Conservation (phyloP, 2,888 invertebrate species). For the Acanthococcus lagerstroemiae region DNA sequence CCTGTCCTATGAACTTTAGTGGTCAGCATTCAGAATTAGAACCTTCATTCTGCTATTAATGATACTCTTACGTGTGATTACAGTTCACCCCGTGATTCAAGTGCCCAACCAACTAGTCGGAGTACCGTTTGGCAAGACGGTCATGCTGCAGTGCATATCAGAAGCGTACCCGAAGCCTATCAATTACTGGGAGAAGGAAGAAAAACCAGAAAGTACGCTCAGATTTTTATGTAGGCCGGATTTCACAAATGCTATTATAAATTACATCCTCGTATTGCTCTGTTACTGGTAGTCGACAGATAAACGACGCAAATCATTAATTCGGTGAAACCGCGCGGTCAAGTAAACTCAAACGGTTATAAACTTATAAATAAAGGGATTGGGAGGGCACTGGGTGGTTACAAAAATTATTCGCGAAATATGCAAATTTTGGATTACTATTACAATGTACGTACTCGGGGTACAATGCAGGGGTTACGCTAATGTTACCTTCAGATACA, state of each 20-base stretch:
- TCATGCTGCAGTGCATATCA: conserved; percentile 73
- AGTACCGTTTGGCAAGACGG: conserved; percentile 73
- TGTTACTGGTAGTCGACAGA: conserved; percentile 11
- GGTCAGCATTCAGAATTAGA: background rate
- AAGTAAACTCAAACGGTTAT: conserved; percentile 20
- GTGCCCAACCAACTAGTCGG: conserved; percentile 88
- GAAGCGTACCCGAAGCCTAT: conserved; percentile 89
- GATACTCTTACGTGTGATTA: background rate
- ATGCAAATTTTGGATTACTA: conserved; percentile 27
- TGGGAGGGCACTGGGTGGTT: conserved; percentile 3
- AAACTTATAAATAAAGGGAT: conserved; percentile 28
- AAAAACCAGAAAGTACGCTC: conserved; percentile 20
- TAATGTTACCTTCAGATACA: conserved; percentile 31
- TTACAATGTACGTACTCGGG: conserved; percentile 14
- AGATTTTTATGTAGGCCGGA: background rate
- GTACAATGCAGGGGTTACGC: conserved; percentile 20
- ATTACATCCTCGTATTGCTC: background rate
- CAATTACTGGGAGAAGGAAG: conserved; percentile 84
- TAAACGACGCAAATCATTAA: conserved; percentile 28
- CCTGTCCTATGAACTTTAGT: too few relatives aligned
- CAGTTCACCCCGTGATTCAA: conserved; percentile 51
- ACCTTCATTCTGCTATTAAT: background rate
- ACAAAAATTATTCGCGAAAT: conserved; percentile 29
- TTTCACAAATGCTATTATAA: background rate
- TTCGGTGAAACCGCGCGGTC: conserved; percentile 10